Evolutionary conservation across 2,888 invertebrate species (phyloP), one percentile per base, ranked within the genome.

Genomic region (Scaptodrosophila latifasciaeformis): DNA sequence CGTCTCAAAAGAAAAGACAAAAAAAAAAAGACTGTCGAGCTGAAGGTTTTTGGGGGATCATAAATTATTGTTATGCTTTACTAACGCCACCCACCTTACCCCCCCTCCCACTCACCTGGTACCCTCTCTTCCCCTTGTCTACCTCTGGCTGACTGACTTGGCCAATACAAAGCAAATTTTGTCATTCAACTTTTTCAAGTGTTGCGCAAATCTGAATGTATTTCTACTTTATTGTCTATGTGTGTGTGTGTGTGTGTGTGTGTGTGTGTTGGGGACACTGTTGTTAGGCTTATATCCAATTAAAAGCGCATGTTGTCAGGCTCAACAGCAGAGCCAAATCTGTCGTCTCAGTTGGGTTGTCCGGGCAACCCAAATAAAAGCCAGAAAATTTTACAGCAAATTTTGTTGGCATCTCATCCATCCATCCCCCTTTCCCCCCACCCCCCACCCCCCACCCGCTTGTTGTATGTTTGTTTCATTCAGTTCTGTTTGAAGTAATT

Each of bases 61-160:
- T 37, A 37, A 37, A 37, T 37, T 37, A 37, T 15, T 15, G 37
- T 37, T 37, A 37, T 37, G 37, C 17, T 15, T 37, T 37, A 15
- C 13, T 37, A 37, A 37, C 37, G 15, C 17, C 10, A 10, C 3
- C 34, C 34, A 13, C 12, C 15, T 34, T 15, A 34, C 13, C 1
- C 13, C 7, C 13, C 12, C 34, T 34, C 1, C 1, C 10, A 5
- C 12, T 7, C n/a, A 0, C 2, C 15, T 13, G 9, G 13, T 6
- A 12, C 34, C 7, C 34, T 34, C 34, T 13, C n/a, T 34, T 15
- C 15, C 30, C 12, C 2, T 30, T 2, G 1, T n/a, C 6, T 6
- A 12, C 12, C 30, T 30, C 30, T 10, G n/a, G 10, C 30, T 5
- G n/a, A 2, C 10, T 30, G 30, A 1, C 30, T 2, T 7, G 30